Base-by-base conservation (phyloP, 1,140 invertebrate species). In the Habropoda laboriosa region DNA sequence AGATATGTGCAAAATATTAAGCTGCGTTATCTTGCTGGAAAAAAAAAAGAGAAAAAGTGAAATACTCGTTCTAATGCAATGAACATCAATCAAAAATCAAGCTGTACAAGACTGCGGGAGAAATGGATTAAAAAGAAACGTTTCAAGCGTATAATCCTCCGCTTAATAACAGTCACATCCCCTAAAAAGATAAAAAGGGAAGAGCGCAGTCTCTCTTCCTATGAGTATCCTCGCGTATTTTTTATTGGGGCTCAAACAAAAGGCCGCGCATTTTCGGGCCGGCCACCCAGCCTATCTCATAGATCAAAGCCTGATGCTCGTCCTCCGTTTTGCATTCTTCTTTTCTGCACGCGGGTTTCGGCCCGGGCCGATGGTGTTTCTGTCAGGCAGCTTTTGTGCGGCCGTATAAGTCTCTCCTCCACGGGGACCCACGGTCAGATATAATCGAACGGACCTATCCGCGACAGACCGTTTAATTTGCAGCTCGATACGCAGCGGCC, bases 391-490 rank as follows among this genome's bases (percentile, higher is more conserved):
- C 42, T 40, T 40, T 77, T 70, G 40, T 61, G 42, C 42, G 30
- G 27, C 12, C 67, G 55, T 60, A 51, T 71, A 51, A 71, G 64
- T 77, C 57, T 57, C 32, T 35, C 38, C 24, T 2, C n/a, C n/a
- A n/a, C n/a, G n/a, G 30, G 30, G 42, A 67, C 32, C n/a, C n/a
- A n/a, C 74, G 57, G 32, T 42, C 47, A 51, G 67, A 71, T 51
- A 42, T 47, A 71, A 78, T 78, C 66, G 66, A 60, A 77, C n/a
- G 18, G 40, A 16, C 49, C 63, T 51, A 57, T 47, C 40, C 63
- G 42, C 40, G 64, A 70, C 42, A 16, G 55, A 70, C 42, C 64
- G 24, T 78, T 78, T 75, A 64, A 66, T 75, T 61, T 61, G 38
- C 68, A 32, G 68, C 51, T 68, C 74, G 49, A 67, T 71, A 38